Conservation (phyloP, 2,113 vertebrate species). For the Sarotherodon lohbergeri region DNA sequence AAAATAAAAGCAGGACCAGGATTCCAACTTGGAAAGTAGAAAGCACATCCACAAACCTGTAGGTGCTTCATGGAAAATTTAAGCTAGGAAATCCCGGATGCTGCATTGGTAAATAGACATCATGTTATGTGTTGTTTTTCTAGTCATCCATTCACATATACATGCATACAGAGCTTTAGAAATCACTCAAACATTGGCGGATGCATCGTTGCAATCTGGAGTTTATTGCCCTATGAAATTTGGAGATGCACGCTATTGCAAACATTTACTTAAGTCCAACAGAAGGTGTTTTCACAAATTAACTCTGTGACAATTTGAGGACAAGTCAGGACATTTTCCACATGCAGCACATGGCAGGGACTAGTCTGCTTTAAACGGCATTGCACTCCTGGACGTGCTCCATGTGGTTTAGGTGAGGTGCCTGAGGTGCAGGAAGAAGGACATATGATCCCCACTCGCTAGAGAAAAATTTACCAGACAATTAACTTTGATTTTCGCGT, state of each 20-base stretch:
- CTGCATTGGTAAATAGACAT: neutral
- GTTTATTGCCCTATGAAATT: neutral
- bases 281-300: neutral
- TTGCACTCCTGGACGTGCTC: neutral
- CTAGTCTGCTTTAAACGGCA: neutral
- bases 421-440: neutral
- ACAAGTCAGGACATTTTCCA: neutral
- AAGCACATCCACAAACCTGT: neutral
- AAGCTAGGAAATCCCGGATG: neutral
- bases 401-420: neutral
- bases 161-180: neutral
- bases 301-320: neutral
- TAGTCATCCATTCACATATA: neutral
- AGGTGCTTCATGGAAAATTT: neutral
- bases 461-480: neutral
- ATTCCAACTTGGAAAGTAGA: neutral
- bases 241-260: neutral
- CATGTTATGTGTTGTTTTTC: neutral
- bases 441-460: neutral
- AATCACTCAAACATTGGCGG: neutral
- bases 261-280: neutral
- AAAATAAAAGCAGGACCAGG: neutral
- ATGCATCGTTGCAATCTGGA: neutral
- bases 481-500: neutral
- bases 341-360: neutral